These are phyloP conservation scores for Rhamphomyia laevipes DNA, from an alignment of 2,888 invertebrate genomes.

Conservation along the genomic window DNA sequence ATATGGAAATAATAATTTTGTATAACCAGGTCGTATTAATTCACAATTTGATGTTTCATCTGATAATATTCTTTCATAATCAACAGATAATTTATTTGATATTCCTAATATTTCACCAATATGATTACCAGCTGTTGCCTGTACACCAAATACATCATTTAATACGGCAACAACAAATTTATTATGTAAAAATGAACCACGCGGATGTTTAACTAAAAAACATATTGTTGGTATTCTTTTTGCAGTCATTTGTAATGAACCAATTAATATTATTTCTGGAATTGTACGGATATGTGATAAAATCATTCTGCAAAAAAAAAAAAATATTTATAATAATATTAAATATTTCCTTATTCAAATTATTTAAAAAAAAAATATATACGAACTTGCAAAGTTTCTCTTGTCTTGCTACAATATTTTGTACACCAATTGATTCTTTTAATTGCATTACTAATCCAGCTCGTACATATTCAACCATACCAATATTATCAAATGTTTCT, in stretches of 20 bases:
- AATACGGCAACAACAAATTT: constrained; percentile 62
- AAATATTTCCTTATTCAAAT: constrained; percentile 31
- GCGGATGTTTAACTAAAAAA: constrained; percentile 69
- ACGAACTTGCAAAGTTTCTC: constrained; percentile 62
- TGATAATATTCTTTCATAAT: constrained; percentile 53
- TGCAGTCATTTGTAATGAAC: constrained; percentile 52
- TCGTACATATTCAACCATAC: constrained; percentile 69
- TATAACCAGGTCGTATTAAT: constrained; percentile 75
- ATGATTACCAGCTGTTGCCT: constrained; percentile 67
- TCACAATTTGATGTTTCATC: constrained; percentile 45
- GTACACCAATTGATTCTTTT: constrained; percentile 65
- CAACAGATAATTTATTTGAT: constrained; percentile 58
- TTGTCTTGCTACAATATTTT: constrained; percentile 57
- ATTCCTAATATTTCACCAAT: constrained; percentile 80
- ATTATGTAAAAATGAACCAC: constrained; percentile 75
- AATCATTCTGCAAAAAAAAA: constrained; percentile 52
- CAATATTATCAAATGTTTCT: constrained; percentile 50
- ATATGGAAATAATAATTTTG: constrained; percentile 72
- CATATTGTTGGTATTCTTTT: constrained; percentile 73
- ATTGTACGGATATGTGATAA: constrained; percentile 65
- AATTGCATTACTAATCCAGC: constrained; percentile 78
- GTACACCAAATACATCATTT: constrained; percentile 86
- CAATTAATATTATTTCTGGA: constrained; percentile 67
- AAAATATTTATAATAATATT: neutral
- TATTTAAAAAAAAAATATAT: constrained; percentile 8